Percentiles rank a stretch among this genome's conserved stretches.
Conservation (phyloP, 2,113 vertebrate genomes). For the Rutilus rutilus region DNA sequence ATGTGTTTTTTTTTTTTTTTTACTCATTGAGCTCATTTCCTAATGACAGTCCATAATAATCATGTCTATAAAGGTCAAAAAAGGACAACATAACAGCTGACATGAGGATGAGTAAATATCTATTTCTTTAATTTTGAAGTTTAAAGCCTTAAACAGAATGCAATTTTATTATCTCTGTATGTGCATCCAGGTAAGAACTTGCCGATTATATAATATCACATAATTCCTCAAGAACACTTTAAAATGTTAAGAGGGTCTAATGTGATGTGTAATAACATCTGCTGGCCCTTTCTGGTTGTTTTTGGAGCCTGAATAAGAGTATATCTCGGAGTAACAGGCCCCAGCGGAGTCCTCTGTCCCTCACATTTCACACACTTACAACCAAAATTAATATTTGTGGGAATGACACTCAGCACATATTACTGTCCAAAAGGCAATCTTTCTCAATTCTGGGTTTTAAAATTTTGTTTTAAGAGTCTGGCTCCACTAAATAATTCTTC, state of each 20-base stretch:
- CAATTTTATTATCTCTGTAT: not conserved
- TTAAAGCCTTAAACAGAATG: not conserved
- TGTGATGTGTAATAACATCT: not conserved
- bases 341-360: not conserved
- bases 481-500: conserved; percentile 41
- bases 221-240: not conserved
- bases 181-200: not conserved
- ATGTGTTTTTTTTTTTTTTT: not conserved
- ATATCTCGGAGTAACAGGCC: not conserved
- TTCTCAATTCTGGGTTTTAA: conserved; percentile 16
- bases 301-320: conserved; percentile 7
- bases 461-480: conserved; percentile 45
- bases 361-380: not conserved
- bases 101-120: not conserved
- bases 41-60: not conserved
- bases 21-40: not conserved
- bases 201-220: not conserved
- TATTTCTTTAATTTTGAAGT: not conserved
- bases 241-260: not conserved
- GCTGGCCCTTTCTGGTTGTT: not conserved
- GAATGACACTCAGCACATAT: conserved; percentile 28
- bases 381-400: not conserved
- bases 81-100: not conserved
- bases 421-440: conserved; percentile 10
- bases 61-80: not conserved